phyloP scores from a whole-genome alignment of 2,113 vertebrate species.

The Prunella fulvescens region DNA sequence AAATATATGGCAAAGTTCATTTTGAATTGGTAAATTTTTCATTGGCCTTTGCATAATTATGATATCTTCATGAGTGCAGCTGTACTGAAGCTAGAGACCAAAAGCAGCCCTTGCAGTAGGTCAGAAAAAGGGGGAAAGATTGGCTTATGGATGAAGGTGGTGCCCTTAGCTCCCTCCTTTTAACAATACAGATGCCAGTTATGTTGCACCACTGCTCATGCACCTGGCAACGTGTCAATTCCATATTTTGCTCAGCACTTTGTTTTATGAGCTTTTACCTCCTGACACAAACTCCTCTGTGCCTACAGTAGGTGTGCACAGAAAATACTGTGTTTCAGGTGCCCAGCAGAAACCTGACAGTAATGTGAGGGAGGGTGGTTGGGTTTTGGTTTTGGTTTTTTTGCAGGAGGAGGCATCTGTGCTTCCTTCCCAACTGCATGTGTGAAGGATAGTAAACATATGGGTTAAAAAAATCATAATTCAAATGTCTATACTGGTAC shows the following conservation, averaged over 20 bases:
- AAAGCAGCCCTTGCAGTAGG: not conserved
- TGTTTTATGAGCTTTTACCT: not conserved
- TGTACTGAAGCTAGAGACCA: not conserved
- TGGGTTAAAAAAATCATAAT: constrained; percentile 12
- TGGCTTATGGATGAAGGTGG: not conserved
- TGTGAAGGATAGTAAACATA: constrained; percentile 17
- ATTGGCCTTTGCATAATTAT: not conserved
- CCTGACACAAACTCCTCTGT: not conserved
- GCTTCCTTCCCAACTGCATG: not conserved
- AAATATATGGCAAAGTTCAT: not conserved
- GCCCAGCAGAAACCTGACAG: not conserved
- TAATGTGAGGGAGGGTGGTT: not conserved
- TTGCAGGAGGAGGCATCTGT: not conserved
- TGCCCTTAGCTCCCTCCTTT: not conserved
- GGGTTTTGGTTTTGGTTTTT: not conserved
- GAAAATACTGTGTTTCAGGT: not conserved
- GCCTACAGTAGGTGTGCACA: not conserved
- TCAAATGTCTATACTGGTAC: constrained; percentile 6
- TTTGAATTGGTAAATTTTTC: not conserved
- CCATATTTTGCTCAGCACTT: not conserved
- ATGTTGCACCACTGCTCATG: not conserved
- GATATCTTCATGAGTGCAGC: not conserved
- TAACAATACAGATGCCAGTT: not conserved
- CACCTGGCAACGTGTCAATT: not conserved
- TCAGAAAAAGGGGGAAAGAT: not conserved